Conservation (phyloP, 2,113 vertebrate genomes). For the Ahaetulla prasina region DNA sequence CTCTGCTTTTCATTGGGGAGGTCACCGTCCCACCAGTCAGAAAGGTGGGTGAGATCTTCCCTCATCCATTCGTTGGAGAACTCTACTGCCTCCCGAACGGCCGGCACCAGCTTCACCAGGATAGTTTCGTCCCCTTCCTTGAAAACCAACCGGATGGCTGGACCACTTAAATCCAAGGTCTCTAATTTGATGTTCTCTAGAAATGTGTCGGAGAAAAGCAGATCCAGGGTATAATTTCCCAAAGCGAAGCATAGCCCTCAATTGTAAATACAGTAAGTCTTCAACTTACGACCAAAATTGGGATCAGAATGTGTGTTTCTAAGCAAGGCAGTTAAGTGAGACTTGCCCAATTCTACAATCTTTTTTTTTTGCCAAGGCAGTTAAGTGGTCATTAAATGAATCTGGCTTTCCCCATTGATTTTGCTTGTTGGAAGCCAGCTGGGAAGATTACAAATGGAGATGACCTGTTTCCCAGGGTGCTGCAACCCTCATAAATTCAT, state of each 20-base stretch:
- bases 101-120: not conserved
- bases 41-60: conserved; percentile 18
- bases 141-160: not conserved
- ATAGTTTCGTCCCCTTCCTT: not conserved
- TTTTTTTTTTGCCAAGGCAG: not conserved
- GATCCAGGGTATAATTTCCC: not conserved
- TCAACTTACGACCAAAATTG: not conserved
- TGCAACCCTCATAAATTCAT: not conserved
- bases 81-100: not conserved
- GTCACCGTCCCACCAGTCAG: conserved; percentile 10
- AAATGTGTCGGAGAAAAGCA: not conserved
- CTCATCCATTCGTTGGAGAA: conserved; percentile 6
- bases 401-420: not conserved
- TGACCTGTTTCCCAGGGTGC: not conserved
- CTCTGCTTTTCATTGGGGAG: not conserved
- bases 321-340: not conserved
- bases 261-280: not conserved
- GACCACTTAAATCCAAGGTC: not conserved
- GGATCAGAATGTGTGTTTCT: not conserved
- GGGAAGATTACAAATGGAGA: not conserved
- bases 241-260: not conserved
- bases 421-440: not conserved
- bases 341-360: not conserved
- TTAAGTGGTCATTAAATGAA: not conserved
- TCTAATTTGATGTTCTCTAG: not conserved